Evolutionary conservation across 2,113 vertebrate species (phyloP).

Genomic region (Azemiops feae): DNA sequence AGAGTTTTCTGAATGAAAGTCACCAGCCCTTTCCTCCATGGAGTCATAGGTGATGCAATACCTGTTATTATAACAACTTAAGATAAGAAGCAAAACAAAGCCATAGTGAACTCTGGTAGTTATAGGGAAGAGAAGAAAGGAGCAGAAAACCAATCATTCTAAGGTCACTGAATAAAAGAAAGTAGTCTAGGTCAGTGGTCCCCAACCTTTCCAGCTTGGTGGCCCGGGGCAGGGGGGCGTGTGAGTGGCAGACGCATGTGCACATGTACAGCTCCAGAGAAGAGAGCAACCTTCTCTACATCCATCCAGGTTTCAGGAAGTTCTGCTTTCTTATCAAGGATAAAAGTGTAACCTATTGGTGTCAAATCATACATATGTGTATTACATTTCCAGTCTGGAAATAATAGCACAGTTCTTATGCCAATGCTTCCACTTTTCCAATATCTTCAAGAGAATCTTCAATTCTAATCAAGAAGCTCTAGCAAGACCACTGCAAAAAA

Average conservation of each 20-base stretch:
- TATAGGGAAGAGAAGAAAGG: background rate
- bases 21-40: background rate
- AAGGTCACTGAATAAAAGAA: background rate
- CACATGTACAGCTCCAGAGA: background rate
- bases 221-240: accelerated
- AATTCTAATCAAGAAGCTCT: background rate
- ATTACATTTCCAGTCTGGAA: background rate
- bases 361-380: background rate
- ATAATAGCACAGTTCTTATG: background rate
- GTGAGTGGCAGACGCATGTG: no score
- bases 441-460: background rate
- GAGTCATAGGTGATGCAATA: background rate
- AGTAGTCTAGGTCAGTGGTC: background rate
- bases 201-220: no score
- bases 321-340: background rate
- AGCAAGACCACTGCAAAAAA: background rate
- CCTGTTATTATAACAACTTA: background rate
- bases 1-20: background rate
- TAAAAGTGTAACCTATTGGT: background rate
- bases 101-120: background rate
- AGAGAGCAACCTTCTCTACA: background rate
- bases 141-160: background rate
- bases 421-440: background rate
- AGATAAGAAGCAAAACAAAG: background rate
- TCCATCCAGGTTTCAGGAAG: background rate